Percentiles rank a stretch among this genome's conserved stretches.
phyloP scores from a whole-genome alignment of 2,797 vertebrate genomes.

The Gymnoscopelus microlampas region DNA sequence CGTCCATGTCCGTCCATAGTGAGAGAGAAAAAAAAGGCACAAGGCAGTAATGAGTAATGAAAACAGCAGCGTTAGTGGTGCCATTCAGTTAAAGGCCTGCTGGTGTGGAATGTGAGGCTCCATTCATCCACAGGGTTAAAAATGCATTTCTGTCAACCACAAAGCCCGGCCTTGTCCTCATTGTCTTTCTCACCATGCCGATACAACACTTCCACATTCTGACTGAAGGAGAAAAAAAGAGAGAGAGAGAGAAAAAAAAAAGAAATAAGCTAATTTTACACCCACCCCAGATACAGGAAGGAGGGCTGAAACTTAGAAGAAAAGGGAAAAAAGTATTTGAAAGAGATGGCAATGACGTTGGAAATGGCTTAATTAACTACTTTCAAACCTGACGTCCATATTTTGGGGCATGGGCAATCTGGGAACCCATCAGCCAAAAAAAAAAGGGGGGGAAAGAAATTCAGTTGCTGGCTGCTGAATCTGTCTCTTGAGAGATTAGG shows the following conservation, averaged over 20 bases:
- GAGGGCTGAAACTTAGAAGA: neutral
- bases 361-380: too few relatives aligned
- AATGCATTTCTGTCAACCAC: constrained; percentile 80
- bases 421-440: too few relatives aligned
- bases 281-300: constrained; percentile 31
- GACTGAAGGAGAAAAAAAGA: constrained; percentile 54
- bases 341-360: constrained; percentile 32
- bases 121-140: constrained; percentile 82
- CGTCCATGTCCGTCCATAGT: constrained; percentile 49
- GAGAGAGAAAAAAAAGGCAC: constrained; percentile 63
- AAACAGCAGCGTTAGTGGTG: constrained; percentile 77
- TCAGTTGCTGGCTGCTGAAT: too few relatives aligned
- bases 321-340: constrained; percentile 19
- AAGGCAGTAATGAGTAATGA: constrained; percentile 80
- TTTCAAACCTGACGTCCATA: too few relatives aligned
- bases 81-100: constrained; percentile 76
- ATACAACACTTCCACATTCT: constrained; percentile 76
- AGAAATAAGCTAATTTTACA: constrained; percentile 65
- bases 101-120: constrained; percentile 81
- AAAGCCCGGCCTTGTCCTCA: constrained; percentile 82
- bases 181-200: constrained; percentile 73
- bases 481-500: too few relatives aligned
- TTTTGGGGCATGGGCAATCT: neutral
- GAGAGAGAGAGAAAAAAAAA: constrained; percentile 7
- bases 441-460: too few relatives aligned